Base-by-base conservation (phyloP, 2,797 vertebrate species). In the Diplodus puntazzo region DNA sequence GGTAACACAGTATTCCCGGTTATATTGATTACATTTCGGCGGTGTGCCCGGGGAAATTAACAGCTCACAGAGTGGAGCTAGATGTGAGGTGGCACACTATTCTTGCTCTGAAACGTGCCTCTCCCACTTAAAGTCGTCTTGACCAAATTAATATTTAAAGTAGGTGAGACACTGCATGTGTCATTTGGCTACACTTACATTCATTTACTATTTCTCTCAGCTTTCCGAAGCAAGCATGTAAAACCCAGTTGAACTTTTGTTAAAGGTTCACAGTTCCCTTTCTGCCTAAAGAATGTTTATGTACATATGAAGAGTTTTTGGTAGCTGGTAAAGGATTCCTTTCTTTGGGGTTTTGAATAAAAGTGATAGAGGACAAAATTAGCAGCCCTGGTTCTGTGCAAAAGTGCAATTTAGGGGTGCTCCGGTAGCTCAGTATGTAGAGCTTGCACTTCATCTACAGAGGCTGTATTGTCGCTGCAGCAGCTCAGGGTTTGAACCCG, bases 21-120 rank as follows among this genome's bases (percentile, higher is more conserved):
- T 67, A 11, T 80, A 88, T 89, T 87, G 88, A 91, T 90, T 75
- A 42, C 12, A 30, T 53, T 71, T 64, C 81, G 78, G 80, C 83
- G 0, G 20, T 25, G 34, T 52, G 89, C 84, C 87, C 52, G 1
- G 58, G 60, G 63, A 88, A 86, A 86, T 90, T 48, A 91, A 63
- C 80, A 62, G 60, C 73, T 90, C 79, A 23, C 62, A 8, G 39
- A 84, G 63, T 67, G 62, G 71, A 86, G 73, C 69, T 49, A 58
- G 60, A 80, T 39, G 20, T 50, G 39, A 43, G 17, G 11, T 45
- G 42, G 73, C 76, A 67, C 43, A 16, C 62, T 54, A 2, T 50
- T 75, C 62, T 27, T 39, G 14, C 68, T 52, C 67, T 57, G 30
- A 84, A 81, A 83, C 39, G 42, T 77, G 75, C 63, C 69, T 30